Percentiles rank a stretch among this genome's conserved stretches.
phyloP scores from a whole-genome alignment of 53 echinoderm and acorn worm species.

The Astropecten irregularis region DNA sequence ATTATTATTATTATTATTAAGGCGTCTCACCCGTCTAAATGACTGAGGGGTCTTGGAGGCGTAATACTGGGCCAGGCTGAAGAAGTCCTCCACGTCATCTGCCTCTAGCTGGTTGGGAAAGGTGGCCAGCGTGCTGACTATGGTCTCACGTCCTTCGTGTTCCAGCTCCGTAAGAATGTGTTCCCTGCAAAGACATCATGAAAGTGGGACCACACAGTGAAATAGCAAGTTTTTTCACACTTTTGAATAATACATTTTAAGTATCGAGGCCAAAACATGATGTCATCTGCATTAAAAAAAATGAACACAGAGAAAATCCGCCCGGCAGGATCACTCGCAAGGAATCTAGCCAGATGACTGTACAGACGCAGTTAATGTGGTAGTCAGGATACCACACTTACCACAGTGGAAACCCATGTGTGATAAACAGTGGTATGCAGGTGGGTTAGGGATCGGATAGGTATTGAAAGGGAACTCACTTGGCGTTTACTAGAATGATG shows the following conservation, averaged over 20 bases:
- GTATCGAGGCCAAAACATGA: neutral
- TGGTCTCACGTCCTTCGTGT: constrained; percentile 58
- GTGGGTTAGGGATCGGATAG: no score
- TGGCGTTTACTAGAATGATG: constrained; percentile 98
- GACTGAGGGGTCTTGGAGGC: constrained; percentile 99
- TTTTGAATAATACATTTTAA: neutral
- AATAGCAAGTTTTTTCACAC: no score
- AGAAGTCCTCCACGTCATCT: constrained; percentile 94
- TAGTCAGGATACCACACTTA: no score
- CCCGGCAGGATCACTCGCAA: no score
- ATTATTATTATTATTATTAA: no score
- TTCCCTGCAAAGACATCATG: constrained; percentile 65
- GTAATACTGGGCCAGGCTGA: constrained; percentile 91
- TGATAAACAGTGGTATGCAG: no score
- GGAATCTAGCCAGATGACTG: no score
- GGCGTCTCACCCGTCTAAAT: constrained; percentile 96
- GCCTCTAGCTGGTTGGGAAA: constrained; percentile 94
- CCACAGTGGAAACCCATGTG: no score
- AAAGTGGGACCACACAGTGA: neutral
- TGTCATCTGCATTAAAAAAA: no score
- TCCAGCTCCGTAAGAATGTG: constrained; percentile 79
- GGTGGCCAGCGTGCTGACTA: constrained; percentile 69
- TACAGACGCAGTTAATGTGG: no score
- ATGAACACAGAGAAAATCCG: no score
- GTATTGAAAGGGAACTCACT: constrained; percentile 72